These are phyloP conservation scores for Apocrypta bakeri DNA, from an alignment of 1,140 invertebrate species.

Conservation along the genomic window DNA sequence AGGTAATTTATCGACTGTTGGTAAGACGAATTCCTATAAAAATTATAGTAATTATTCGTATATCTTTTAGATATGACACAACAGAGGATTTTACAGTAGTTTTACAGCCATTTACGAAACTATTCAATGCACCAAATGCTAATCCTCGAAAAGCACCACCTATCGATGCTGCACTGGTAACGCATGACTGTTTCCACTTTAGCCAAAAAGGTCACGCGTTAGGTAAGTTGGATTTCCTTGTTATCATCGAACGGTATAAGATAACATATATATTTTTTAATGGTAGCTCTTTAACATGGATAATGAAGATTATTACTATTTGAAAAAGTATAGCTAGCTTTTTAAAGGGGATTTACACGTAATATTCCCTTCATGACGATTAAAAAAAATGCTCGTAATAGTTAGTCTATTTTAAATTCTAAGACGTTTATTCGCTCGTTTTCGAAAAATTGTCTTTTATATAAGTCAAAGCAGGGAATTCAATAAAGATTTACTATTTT, in stretches of 20 bases:
- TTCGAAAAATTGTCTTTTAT: too few relatives aligned
- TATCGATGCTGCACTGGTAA: slow-evolving; percentile 75
- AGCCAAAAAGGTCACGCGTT: slow-evolving; percentile 78
- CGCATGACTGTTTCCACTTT: slow-evolving; percentile 81
- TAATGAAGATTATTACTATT: background rate
- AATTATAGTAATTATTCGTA: slow-evolving; percentile 7
- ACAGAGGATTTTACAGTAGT: slow-evolving; percentile 81
- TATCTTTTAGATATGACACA: slow-evolving; percentile 62
- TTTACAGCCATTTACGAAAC: slow-evolving; percentile 78
- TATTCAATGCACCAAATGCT: slow-evolving; percentile 75
- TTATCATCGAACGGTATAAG: background rate
- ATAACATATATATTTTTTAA: too few relatives aligned
- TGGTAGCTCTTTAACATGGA: too few relatives aligned
- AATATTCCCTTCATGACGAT: too few relatives aligned
- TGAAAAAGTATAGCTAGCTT: too few relatives aligned
- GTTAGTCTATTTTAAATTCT: too few relatives aligned
- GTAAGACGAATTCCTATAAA: slow-evolving; percentile 3
- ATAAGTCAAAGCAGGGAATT: too few relatives aligned
- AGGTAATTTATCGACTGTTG: slow-evolving; percentile 56
- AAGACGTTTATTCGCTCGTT: too few relatives aligned
- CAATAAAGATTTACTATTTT: too few relatives aligned
- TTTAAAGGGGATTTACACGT: too few relatives aligned
- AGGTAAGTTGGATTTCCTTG: slow-evolving; percentile 64
- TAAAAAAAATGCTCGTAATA: too few relatives aligned
- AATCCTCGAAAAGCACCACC: slow-evolving; percentile 60